Conservation (phyloP, 2,797 vertebrate genomes). For the Hippocampus kuda region DNA sequence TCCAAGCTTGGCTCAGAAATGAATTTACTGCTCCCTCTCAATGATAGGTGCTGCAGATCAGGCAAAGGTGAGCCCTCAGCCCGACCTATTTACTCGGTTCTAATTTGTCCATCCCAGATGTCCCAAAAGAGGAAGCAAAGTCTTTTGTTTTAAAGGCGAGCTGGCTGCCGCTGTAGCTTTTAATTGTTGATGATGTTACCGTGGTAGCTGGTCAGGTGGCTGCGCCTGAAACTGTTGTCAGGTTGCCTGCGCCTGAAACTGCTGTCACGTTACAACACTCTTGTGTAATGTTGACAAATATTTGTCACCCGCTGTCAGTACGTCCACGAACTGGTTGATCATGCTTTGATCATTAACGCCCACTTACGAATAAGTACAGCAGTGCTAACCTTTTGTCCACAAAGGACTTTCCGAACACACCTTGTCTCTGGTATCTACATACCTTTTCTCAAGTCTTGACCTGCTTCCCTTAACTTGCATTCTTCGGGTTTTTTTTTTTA, state of each 20-base stretch:
- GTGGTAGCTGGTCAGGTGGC: conserved; percentile 27
- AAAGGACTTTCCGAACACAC: background rate
- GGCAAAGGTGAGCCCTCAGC: background rate
- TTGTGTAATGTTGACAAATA: conserved; percentile 32
- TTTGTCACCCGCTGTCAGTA: conserved; percentile 6
- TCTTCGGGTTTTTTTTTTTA: background rate
- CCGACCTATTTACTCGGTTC: background rate
- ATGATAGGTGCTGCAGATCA: conserved; percentile 2
- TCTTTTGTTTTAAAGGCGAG: conserved; percentile 18
- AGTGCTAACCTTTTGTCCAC: background rate
- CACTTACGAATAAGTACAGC: no score
- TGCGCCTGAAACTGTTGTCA: conserved; percentile 14
- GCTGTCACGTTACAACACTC: conserved; percentile 32
- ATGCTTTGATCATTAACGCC: background rate
- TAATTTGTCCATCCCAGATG: background rate
- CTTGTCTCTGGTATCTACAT: conserved; percentile 15
- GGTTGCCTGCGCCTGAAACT: conserved; percentile 15
- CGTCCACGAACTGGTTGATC: background rate
- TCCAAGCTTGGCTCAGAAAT: conserved; percentile 8
- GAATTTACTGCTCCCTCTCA: background rate
- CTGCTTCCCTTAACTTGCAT: conserved; percentile 4
- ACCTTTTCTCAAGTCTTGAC: conserved; percentile 30
- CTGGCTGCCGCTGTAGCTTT: background rate
- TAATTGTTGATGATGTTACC: background rate
- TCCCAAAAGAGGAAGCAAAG: background rate